Evolutionary conservation across 2,888 invertebrate species (phyloP), one percentile per base, ranked within the genome.

Genomic region (Urechis unicinctus): DNA sequence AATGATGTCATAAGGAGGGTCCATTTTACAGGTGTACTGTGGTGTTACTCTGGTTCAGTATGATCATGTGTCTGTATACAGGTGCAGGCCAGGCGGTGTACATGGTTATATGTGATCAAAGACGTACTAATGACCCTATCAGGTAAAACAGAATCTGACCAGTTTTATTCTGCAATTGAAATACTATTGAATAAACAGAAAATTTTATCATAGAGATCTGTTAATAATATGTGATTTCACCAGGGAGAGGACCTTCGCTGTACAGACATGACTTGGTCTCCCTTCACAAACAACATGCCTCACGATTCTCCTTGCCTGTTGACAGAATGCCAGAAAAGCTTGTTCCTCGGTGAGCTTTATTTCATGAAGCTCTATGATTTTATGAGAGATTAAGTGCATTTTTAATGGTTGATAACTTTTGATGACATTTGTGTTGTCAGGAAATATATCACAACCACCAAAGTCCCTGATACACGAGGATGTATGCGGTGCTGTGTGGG

Each of bases 91-190:
- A 83, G 97, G 54, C 83, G 93, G 68, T 96, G 97, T 42, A 87
- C 89, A 57, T 98, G 98, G 98, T 85, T 99, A 85, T 94, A 94
- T 80, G 95, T 97, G 63, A 94, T 97, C 68, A 96, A 96, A 77
- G 94, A 97, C 79, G 91, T 96, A 2, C 84, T 98, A 26, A 97
- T 97, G 94, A 92, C 96, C 0, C 81, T 98, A 43, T 97, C 97
- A 66, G 92, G 93, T 42, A 96, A 96, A n/a, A n/a, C n/a, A n/a
- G n/a, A n/a, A n/a, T n/a, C n/a, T n/a, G n/a, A n/a, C n/a, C n/a
- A n/a, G n/a, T n/a, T n/a, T n/a, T n/a, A n/a, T n/a, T n/a, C n/a
- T n/a, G n/a, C n/a, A n/a, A n/a, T n/a, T n/a, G n/a, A n/a, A n/a
- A n/a, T n/a, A n/a, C n/a, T n/a, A n/a, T n/a, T n/a, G n/a, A n/a